phyloP scores from a whole-genome alignment of 2,797 vertebrate genomes.

The Pyrocephalus nanus region DNA sequence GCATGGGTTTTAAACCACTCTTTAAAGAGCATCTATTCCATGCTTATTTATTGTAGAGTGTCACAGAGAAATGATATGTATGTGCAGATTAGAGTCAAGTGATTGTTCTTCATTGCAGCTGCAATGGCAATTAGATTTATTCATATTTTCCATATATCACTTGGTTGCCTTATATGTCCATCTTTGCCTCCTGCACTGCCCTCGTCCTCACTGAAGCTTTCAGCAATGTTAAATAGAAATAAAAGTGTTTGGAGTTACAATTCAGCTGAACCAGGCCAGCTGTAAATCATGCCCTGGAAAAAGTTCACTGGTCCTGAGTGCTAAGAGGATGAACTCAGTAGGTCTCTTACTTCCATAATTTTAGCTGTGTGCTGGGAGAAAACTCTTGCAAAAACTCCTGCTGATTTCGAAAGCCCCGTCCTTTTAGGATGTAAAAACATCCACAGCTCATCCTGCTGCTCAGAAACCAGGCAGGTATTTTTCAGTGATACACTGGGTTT shows the following conservation, averaged over 20 bases:
- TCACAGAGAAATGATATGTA: conserved; percentile 1
- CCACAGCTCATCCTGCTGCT: not conserved
- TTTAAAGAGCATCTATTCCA: not conserved
- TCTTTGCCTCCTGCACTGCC: conserved; percentile 29
- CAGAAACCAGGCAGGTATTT: not conserved
- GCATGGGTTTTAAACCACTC: not conserved
- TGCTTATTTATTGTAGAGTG: conserved; percentile 28
- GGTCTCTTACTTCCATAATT: not conserved
- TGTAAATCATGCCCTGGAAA: not conserved
- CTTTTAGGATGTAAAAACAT: not conserved
- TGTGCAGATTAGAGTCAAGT: conserved; percentile 32
- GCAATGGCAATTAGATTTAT: conserved; percentile 32
- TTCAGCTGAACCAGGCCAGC: not conserved
- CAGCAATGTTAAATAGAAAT: not conserved
- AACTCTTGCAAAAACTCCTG: not conserved
- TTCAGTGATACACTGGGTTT: not conserved
- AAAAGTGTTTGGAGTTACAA: not conserved
- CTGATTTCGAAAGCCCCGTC: not conserved
- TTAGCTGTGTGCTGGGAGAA: not conserved
- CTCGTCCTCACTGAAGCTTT: not conserved
- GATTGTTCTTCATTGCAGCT: conserved; percentile 26
- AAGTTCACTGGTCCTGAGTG: not conserved
- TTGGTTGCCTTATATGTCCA: conserved; percentile 52
- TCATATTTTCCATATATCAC: conserved; percentile 61
- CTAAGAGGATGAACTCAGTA: not conserved